Base-by-base conservation (phyloP, 2,888 invertebrate species). In the Phlogophora meticulosa region DNA sequence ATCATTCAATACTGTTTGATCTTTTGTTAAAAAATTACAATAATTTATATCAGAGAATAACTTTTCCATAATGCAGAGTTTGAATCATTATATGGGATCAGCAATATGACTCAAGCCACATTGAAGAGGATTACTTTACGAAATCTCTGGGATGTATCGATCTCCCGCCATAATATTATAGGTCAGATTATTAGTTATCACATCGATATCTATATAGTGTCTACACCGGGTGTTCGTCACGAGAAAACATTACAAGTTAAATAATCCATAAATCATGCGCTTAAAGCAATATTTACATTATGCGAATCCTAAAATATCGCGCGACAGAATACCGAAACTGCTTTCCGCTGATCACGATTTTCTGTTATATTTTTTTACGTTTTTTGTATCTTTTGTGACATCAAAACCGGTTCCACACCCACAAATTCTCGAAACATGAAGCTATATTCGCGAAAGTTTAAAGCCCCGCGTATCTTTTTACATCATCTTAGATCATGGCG, bases 221-320 rank as follows among this genome's bases (percentile, higher is more conserved):
- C 79, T 85, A 87, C 85, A 86, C 84, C 73, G 78, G 59, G 72
- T 79, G 83, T 80, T 83, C 76, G 72, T 45, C 48, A 82, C 75
- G 75, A 69, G 83, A 86, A 89, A 90, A 90, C 89, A 88, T 83
- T 85, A 82, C 85, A 87, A 88, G 87, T 88, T 84, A 88, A 59
- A 91, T 89, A 90, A 90, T 88, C 84, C 87, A 92, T 93, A 90
- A 92, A 93, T 91, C 91, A 91, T 82, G 74, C 73, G 85, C 84
- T 85, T 87, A 85, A 79, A 88, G 85, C 85, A 91, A 93, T 91
- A 92, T 93, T 92, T 92, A 89, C 88, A 74, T 87, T 90, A 88
- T 74, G 82, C 75, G 76, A 83, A 89, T 87, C 83, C 88, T 76
- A 90, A 91, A 92, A 90, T 90, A 90, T 85, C 86, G 72, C 78